Conservation (phyloP, 1,140 invertebrate species). For the Thereuonema tuberculata region DNA sequence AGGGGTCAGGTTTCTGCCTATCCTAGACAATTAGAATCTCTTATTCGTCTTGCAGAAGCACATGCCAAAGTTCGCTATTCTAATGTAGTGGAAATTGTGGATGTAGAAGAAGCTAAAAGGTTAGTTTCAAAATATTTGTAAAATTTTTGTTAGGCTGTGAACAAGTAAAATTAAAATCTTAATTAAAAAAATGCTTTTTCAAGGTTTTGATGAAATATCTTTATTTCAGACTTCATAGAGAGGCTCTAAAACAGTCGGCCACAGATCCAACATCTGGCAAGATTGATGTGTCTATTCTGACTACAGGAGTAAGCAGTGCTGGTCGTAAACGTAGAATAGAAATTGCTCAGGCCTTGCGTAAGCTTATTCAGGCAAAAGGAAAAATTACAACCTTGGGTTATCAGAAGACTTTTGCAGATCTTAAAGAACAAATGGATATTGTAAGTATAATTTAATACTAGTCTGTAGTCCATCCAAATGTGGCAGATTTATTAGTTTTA, state of each 20-base stretch:
- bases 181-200: too few relatives aligned
- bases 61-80: slow-evolving; percentile 89
- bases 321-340: slow-evolving; percentile 60
- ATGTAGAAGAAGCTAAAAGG: slow-evolving; percentile 94
- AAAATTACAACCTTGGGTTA: too few relatives aligned
- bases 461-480: too few relatives aligned
- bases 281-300: slow-evolving; percentile 90
- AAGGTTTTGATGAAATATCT: too few relatives aligned
- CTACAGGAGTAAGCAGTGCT: slow-evolving; percentile 77
- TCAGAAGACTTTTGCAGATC: slow-evolving; percentile 61
- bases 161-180: too few relatives aligned
- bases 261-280: slow-evolving; percentile 83
- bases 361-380: too few relatives aligned
- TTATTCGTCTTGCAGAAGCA: slow-evolving; percentile 90
- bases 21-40: slow-evolving; percentile 90
- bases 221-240: slow-evolving; percentile 65
- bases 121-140: too few relatives aligned
- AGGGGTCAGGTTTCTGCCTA: slow-evolving; percentile 93
- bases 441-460: too few relatives aligned
- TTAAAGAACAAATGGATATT: slow-evolving; percentile 68
- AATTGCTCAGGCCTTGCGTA: slow-evolving; percentile 53
- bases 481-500: too few relatives aligned
- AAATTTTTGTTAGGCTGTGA: slow-evolving; percentile 12
- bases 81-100: slow-evolving; percentile 58
- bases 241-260: slow-evolving; percentile 97